Percentiles rank a stretch among this genome's conserved stretches.
Evolutionary conservation across 2,888 invertebrate species (phyloP).

Genomic region (Tubulanus polymorphus): DNA sequence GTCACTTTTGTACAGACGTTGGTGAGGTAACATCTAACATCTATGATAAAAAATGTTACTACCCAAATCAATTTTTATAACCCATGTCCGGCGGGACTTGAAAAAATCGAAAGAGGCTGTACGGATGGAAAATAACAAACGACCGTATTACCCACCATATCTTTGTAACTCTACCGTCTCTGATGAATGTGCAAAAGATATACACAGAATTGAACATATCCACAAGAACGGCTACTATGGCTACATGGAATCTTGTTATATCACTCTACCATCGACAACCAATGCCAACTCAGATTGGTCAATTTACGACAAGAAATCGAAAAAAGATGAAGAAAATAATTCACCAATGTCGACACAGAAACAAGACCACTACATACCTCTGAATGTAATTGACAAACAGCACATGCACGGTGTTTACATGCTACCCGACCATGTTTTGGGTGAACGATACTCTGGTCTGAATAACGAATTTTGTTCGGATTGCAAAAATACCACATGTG

Average conservation of each 20-base stretch:
- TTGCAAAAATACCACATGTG: background rate
- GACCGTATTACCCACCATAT: background rate
- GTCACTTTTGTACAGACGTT: too few species aligned
- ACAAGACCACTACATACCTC: background rate
- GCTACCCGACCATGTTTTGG: background rate
- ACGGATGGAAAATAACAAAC: background rate
- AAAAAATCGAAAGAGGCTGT: background rate
- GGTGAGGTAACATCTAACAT: too few species aligned
- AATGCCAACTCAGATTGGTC: background rate
- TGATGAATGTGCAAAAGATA: background rate
- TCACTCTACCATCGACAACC: background rate
- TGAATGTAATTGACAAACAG: background rate
- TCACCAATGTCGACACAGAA: background rate
- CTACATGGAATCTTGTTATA: background rate
- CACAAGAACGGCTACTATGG: background rate
- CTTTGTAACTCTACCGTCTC: background rate
- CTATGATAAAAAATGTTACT: too few species aligned
- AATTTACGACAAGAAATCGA: background rate
- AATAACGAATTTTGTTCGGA: background rate
- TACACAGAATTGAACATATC: background rate
- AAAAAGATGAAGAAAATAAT: background rate
- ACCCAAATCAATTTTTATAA: background rate
- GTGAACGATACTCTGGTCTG: background rate
- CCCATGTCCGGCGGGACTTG: background rate
- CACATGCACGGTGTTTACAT: background rate